A percentile compares a stretch with the other conserved stretches of the same genome.
Evolutionary conservation across 2,888 invertebrate species (phyloP).

Genomic region (Hydropsyche betteni): DNA sequence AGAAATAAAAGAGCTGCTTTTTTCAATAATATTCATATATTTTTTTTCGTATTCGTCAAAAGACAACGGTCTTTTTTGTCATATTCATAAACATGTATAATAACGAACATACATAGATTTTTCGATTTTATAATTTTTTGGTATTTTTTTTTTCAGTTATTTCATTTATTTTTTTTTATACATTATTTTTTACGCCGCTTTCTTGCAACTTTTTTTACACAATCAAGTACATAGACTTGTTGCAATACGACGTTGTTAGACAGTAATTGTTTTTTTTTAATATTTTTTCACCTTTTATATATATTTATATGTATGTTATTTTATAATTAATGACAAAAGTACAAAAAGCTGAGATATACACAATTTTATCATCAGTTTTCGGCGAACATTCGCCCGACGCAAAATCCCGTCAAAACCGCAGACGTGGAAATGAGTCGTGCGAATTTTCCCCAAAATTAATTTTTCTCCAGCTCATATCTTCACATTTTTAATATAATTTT

Average conservation of each 20-base stretch:
- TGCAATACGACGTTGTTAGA: not conserved
- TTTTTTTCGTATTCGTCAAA: conserved; percentile 29
- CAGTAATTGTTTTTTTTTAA: not conserved
- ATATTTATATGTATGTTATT: conserved; percentile 41
- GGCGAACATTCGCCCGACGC: not conserved
- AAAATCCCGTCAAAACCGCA: conserved; percentile 26
- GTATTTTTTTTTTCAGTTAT: conserved; percentile 46
- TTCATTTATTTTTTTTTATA: conserved; percentile 42
- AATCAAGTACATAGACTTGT: not conserved
- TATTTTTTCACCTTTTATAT: conserved; percentile 48
- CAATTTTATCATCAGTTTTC: conserved; percentile 18
- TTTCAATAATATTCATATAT: conserved; percentile 29
- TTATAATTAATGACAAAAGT: conserved; percentile 49
- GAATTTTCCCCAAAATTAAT: conserved; percentile 9
- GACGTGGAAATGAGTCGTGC: not conserved
- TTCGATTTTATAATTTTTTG: conserved; percentile 26
- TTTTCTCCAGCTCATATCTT: conserved; percentile 35
- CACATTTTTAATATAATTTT: conserved; percentile 36
- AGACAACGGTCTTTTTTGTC: conserved; percentile 25
- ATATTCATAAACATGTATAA: conserved; percentile 6
- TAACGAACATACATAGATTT: conserved; percentile 24
- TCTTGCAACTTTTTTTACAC: conserved; percentile 40
- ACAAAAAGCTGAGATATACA: conserved; percentile 48
- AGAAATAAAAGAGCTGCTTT: not conserved
- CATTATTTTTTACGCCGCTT: conserved; percentile 24